Conservation (phyloP, 2,113 vertebrate genomes). For the Fregata magnificens region DNA sequence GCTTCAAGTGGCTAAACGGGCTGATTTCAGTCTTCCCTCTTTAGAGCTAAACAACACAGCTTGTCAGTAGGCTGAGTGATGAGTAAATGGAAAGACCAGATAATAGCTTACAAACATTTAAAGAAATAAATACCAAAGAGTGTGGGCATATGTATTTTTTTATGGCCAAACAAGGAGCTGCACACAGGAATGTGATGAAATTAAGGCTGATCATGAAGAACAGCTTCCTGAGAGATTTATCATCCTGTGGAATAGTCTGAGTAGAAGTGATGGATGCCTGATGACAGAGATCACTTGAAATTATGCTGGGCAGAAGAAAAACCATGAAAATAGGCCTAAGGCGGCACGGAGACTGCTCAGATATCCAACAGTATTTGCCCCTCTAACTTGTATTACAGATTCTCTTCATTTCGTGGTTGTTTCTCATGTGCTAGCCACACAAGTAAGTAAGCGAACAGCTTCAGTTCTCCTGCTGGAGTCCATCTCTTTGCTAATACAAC, state of each 20-base stretch:
- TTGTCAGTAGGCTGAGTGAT: background rate
- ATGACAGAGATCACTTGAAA: background rate
- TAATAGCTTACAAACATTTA: background rate
- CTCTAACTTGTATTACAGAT: background rate
- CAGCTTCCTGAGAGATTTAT: conserved; percentile 4
- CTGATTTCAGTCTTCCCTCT: background rate
- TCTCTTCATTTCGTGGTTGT: background rate
- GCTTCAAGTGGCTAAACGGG: background rate
- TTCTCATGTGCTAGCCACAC: background rate
- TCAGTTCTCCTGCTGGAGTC: background rate
- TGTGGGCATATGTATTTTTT: background rate
- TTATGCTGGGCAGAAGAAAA: background rate
- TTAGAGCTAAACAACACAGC: background rate
- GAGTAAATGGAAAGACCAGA: conserved; percentile 33
- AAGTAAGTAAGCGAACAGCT: background rate
- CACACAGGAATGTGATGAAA: background rate
- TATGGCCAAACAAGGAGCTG: background rate
- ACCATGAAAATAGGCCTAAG: background rate
- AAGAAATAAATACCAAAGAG: background rate
- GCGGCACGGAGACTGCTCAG: background rate
- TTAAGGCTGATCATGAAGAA: background rate
- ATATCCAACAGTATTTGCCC: background rate
- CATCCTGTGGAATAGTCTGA: background rate
- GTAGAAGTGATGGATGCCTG: background rate
- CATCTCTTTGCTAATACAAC: background rate